A percentile compares a stretch with the other conserved stretches of the same genome.
phyloP scores from a whole-genome alignment of 2,113 vertebrate genomes.

The Clarias macrocephalus region DNA sequence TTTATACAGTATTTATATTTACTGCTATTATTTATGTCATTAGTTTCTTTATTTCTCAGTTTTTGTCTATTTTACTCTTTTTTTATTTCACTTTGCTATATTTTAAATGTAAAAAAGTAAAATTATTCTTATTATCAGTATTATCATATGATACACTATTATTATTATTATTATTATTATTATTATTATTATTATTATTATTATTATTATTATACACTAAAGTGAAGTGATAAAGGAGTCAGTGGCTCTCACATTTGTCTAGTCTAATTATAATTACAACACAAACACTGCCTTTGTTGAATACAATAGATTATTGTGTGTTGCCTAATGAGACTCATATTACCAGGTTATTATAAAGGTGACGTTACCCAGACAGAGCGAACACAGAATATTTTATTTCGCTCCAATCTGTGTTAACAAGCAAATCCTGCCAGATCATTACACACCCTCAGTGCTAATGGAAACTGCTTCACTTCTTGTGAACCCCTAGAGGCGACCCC shows the following conservation, averaged over 20 bases:
- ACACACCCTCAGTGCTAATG: slow-evolving; percentile 10
- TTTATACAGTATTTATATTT: too few relatives aligned
- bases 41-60: too few relatives aligned
- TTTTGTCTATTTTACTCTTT: too few relatives aligned
- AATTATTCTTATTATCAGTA: neutral
- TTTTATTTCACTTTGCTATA: too few relatives aligned
- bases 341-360: neutral
- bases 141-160: neutral
- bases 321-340: neutral
- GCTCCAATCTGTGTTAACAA: slow-evolving; percentile 14
- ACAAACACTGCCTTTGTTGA: neutral
- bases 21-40: too few relatives aligned
- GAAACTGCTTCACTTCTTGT: slow-evolving; percentile 12
- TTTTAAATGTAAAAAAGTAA: neutral
- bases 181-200: neutral
- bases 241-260: neutral
- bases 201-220: neutral
- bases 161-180: neutral
- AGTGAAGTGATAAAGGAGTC: neutral
- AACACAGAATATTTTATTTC: neutral
- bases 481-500: neutral
- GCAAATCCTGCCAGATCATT: slow-evolving; percentile 20
- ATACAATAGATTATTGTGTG: neutral
- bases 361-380: neutral
- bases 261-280: neutral